Evolutionary conservation across 2,888 invertebrate genomes (phyloP).

Genomic region (Synanthedon andrenaeformis): DNA sequence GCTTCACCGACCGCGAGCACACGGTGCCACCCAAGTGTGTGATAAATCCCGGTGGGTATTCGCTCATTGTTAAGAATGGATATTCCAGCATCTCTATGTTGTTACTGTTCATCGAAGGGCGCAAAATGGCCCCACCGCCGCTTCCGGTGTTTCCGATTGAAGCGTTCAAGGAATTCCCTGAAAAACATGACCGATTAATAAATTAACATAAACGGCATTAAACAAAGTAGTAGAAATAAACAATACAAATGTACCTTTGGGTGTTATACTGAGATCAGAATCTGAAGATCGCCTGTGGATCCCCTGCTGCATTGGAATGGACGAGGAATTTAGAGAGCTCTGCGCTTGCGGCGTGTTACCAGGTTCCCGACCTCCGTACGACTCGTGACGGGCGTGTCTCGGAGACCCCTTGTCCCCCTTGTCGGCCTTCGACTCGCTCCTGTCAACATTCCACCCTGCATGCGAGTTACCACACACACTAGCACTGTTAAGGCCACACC

Average conservation of each 20-base stretch:
- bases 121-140: conserved; percentile 71
- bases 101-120: conserved; percentile 79
- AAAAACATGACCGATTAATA: conserved; percentile 9
- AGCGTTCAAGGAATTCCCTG: conserved; percentile 81
- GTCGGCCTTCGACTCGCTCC: conserved; percentile 41
- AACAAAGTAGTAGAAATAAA: not conserved
- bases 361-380: conserved; percentile 62
- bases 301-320: conserved; percentile 61
- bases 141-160: conserved; percentile 58
- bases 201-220: not conserved
- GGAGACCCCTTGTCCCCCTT: conserved; percentile 45
- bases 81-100: conserved; percentile 93
- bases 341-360: conserved; percentile 29
- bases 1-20: conserved; percentile 54
- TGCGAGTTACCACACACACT: conserved; percentile 69
- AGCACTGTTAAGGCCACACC: conserved; percentile 47
- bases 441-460: conserved; percentile 65
- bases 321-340: conserved; percentile 50
- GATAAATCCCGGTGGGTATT: conserved; percentile 90
- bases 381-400: conserved; percentile 67
- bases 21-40: conserved; percentile 80
- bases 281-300: conserved; percentile 89
- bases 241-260: conserved; percentile 77
- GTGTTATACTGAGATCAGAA: conserved; percentile 92
- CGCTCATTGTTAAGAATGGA: conserved; percentile 93